Evolutionary conservation across 2,113 vertebrate genomes (phyloP).

Genomic region (Oreochromis aureus): DNA sequence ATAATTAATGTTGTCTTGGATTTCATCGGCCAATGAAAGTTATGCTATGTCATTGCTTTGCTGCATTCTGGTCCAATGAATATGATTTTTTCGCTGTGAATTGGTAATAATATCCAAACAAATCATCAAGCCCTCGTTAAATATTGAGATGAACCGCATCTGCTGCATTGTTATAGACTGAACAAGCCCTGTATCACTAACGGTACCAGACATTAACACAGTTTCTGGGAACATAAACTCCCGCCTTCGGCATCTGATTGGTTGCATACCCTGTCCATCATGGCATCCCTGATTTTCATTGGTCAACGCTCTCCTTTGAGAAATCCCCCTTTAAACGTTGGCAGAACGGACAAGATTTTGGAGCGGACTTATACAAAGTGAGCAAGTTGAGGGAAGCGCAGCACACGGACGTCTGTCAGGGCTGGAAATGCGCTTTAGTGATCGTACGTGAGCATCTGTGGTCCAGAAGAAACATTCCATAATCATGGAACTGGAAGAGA

Average conservation of each 20-base stretch:
- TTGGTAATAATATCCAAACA: background rate
- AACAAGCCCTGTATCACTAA: background rate
- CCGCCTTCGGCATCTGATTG: slow-evolving; percentile 7
- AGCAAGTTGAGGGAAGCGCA: background rate
- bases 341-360: slow-evolving; percentile 23
- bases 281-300: background rate
- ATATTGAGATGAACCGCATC: background rate
- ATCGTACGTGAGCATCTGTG: background rate
- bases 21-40: background rate
- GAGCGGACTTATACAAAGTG: slow-evolving; percentile 25
- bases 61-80: background rate
- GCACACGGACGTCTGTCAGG: background rate
- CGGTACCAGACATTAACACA: background rate
- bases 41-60: background rate
- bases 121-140: background rate
- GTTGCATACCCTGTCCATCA: background rate
- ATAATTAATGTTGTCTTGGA: slow-evolving; percentile 36
- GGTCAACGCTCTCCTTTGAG: background rate
- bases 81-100: background rate
- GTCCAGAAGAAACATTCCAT: background rate
- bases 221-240: background rate
- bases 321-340: slow-evolving; percentile 13
- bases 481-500: slow-evolving; percentile 63
- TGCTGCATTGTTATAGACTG: background rate
- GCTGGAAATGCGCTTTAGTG: background rate